Conservation (phyloP, 2,888 invertebrate species). For the Bedellia somnulentella region DNA sequence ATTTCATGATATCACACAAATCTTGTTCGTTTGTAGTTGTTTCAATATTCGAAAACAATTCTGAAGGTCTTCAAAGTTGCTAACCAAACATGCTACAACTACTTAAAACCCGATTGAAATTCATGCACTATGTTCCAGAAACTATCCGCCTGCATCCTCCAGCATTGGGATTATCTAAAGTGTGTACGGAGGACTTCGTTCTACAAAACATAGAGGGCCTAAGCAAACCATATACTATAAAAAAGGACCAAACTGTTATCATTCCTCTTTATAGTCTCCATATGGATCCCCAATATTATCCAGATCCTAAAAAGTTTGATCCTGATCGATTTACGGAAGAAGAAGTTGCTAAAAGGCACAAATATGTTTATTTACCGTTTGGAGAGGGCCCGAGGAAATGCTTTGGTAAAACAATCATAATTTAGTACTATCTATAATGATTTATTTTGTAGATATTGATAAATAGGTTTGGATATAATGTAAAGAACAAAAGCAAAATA, state of each 20-base stretch:
- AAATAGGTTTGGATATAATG: too few species aligned
- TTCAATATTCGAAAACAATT: too few species aligned
- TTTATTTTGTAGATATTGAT: too few species aligned
- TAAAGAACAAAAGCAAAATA: too few species aligned
- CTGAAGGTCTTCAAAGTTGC: too few species aligned
- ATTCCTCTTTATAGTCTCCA: slow-evolving; percentile 39
- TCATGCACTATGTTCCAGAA: too few species aligned
- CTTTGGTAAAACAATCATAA: too few species aligned
- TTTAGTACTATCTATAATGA: too few species aligned
- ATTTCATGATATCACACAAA: too few species aligned
- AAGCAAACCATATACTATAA: slow-evolving; percentile 7
- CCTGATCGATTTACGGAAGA: slow-evolving; percentile 47
- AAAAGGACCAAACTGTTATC: slow-evolving; percentile 14
- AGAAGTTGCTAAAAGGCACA: slow-evolving; percentile 14
- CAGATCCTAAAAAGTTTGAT: slow-evolving; percentile 48
- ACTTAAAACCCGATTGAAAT: too few species aligned
- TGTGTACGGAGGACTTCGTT: slow-evolving; percentile 15
- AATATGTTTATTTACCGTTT: slow-evolving; percentile 26
- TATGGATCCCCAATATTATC: slow-evolving; percentile 38
- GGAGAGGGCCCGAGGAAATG: slow-evolving; percentile 25
- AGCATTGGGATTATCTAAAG: slow-evolving; percentile 13
- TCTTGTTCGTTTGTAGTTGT: too few species aligned
- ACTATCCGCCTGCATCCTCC: slow-evolving; percentile 19
- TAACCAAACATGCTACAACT: too few species aligned
- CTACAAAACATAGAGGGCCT: slow-evolving; percentile 8